Evolutionary conservation across 2,888 invertebrate genomes (phyloP).

Genomic region (Baccha elongata): DNA sequence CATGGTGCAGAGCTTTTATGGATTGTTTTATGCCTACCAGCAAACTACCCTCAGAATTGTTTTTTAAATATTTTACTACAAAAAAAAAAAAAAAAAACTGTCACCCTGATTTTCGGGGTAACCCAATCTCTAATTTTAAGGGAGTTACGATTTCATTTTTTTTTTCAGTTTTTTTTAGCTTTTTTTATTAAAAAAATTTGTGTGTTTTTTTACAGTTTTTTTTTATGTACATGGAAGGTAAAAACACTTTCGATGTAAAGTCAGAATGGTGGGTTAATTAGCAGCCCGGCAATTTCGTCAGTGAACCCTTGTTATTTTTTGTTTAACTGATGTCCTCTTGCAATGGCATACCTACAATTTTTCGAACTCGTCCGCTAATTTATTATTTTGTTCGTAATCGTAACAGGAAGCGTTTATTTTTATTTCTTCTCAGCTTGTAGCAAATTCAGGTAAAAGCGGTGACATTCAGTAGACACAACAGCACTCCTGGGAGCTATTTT

Average conservation of each 20-base stretch:
- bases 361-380: slow-evolving; percentile 38
- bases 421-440: slow-evolving; percentile 4
- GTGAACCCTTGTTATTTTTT: not conserved
- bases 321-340: slow-evolving; percentile 16
- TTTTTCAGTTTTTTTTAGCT: slow-evolving; percentile 15
- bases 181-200: slow-evolving; percentile 7
- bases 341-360: slow-evolving; percentile 12
- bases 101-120: slow-evolving; percentile 33
- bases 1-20: slow-evolving; percentile 55
- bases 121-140: slow-evolving; percentile 43
- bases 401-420: slow-evolving; percentile 12
- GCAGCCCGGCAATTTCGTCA: slow-evolving; percentile 22
- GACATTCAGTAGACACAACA: slow-evolving; percentile 1
- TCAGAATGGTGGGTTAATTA: slow-evolving; percentile 35
- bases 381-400: slow-evolving; percentile 40
- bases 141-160: slow-evolving; percentile 34
- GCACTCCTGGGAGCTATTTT: slow-evolving; percentile 27
- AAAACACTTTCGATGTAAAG: too few relatives aligned
- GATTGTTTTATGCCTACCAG: slow-evolving; percentile 66
- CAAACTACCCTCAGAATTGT: slow-evolving; percentile 65
- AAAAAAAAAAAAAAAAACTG: slow-evolving; percentile 54
- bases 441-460: slow-evolving; percentile 22
- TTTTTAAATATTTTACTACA: slow-evolving; percentile 65
- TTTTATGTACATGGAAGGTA: too few relatives aligned
- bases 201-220: not conserved